Base-by-base conservation (phyloP, 2,797 vertebrate species). In the Clarias fuscus region DNA sequence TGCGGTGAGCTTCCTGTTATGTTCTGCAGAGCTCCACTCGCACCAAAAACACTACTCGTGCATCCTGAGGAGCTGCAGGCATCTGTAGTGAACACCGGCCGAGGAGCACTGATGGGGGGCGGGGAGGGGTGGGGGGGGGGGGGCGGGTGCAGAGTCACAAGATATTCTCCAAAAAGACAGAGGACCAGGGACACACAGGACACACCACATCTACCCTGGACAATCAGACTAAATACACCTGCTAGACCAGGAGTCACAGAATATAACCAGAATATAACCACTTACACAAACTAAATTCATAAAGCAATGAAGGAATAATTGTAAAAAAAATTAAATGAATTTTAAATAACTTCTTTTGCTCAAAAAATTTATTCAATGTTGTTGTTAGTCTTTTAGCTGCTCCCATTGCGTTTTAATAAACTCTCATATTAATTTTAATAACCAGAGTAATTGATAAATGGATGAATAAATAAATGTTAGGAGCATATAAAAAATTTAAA, bases 21-120 rank as follows among this genome's bases (percentile, higher is more conserved):
- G 91, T 18, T 90, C 87, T 92, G 92, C 92, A 93, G 93, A 91
- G 92, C 93, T 94, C 92, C 92, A 89, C 88, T 92, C 92, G 93
- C 94, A 94, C 94, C 93, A 93, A 93, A 88, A 2, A 56, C 27
- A 77, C 53, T 11, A 17, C 13, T 20, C 2, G 11, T n/a, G n/a
- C n/a, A 58, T 27, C n/a, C 73, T 10, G n/a, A 76, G 73, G 48
- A 76, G 73, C 72, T 53, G 43, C 73, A 27, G 14, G n/a, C 5
- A 24, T 75, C 43, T 76, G 48, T 48, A 7, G 1, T 6, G 22
- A 48, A n/a, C 22, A 13, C 17, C 33, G 17, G 17, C 33, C 30
- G 30, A 30, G 30, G 30, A 30, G 30, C 30, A 33, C 33, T 33
- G 33, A 33, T 33, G 2, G 33, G 33, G 33, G 1, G 33, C 0